Percentiles rank a stretch among this genome's conserved stretches.
Evolutionary conservation across 2,113 vertebrate species (phyloP).

Genomic region (Rhagologus leucostigma): DNA sequence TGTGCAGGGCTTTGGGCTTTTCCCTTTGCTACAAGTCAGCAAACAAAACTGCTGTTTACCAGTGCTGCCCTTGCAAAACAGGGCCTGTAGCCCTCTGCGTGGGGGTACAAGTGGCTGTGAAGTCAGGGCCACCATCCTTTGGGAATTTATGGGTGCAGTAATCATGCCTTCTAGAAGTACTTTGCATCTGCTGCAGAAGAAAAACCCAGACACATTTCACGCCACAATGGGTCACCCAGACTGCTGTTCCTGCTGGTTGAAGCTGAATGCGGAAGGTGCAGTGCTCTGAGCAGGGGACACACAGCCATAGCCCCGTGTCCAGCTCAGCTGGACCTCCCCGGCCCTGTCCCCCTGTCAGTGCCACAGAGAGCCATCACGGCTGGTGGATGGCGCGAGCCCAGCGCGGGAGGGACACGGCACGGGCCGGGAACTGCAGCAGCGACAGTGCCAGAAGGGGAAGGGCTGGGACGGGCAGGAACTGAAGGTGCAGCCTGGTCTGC

Average conservation of each 20-base stretch:
- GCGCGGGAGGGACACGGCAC: accelerated
- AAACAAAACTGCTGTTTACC: background rate
- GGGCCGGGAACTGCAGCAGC: background rate
- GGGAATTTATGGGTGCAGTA: background rate
- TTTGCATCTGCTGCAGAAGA: background rate
- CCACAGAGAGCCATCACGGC: accelerated
- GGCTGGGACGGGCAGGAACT: background rate
- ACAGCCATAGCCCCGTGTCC: accelerated
- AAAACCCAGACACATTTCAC: background rate
- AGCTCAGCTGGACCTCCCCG: accelerated
- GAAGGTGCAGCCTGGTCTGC: background rate
- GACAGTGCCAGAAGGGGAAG: accelerated
- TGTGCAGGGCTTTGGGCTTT: constrained; percentile 10
- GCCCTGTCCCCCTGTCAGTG: accelerated
- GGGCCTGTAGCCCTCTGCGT: accelerated
- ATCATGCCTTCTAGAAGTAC: background rate
- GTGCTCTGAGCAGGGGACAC: background rate
- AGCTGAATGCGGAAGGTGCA: background rate
- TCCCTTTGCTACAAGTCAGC: background rate
- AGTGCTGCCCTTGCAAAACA: background rate
- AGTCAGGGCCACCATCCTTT: background rate
- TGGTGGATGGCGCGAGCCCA: background rate
- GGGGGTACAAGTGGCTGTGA: background rate
- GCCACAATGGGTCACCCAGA: background rate
- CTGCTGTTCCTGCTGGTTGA: background rate